Conservation (phyloP, 2,888 invertebrate species). For the Leptinotarsa tumamoca region DNA sequence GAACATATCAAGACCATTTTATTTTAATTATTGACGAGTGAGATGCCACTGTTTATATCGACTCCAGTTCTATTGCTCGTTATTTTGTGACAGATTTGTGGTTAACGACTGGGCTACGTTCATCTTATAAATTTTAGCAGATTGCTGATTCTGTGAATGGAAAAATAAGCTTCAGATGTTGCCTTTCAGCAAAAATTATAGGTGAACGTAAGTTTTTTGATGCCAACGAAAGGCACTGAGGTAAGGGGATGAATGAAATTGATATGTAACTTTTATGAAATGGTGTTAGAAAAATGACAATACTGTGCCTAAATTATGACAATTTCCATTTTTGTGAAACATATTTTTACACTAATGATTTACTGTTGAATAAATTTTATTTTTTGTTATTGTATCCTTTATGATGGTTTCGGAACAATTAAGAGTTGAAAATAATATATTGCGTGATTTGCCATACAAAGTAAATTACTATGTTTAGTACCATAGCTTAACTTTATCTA, state of each 20-base stretch:
- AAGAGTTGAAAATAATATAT: too few relatives aligned
- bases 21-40: neutral
- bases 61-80: neutral
- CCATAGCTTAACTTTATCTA: too few relatives aligned
- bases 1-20: neutral
- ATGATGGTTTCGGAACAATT: too few relatives aligned
- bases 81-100: neutral
- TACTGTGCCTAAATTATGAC: slow-evolving; percentile 11
- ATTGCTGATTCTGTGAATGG: too few relatives aligned
- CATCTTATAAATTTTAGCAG: too few relatives aligned
- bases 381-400: neutral
- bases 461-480: too few relatives aligned
- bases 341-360: slow-evolving; percentile 25
- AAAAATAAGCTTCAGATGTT: too few relatives aligned
- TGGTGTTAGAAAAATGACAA: neutral
- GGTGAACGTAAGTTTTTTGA: neutral
- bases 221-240: neutral
- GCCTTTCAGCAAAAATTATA: neutral
- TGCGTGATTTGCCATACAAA: too few relatives aligned
- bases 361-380: slow-evolving; percentile 28
- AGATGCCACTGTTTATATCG: neutral
- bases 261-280: neutral
- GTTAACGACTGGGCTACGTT: neutral
- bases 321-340: slow-evolving; percentile 23
- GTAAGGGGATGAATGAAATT: neutral